Conservation (phyloP, 2,113 vertebrate species). For the Cyphomyrus plagiostoma region DNA sequence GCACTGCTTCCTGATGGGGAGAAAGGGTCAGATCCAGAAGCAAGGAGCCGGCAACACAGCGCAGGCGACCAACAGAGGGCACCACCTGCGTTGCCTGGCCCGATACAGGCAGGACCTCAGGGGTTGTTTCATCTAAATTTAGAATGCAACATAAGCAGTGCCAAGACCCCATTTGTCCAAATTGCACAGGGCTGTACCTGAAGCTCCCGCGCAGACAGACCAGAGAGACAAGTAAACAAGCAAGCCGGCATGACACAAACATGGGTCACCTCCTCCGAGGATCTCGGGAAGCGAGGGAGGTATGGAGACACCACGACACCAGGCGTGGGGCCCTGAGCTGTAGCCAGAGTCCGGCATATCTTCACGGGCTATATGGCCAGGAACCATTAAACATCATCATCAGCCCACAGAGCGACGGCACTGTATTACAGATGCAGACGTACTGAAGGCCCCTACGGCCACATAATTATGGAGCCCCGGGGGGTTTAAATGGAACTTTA, state of each 20-base stretch:
- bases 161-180: background rate
- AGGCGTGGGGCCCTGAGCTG: background rate
- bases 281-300: background rate
- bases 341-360: background rate
- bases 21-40: background rate
- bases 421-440: background rate
- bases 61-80: conserved; percentile 13
- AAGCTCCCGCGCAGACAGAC: background rate
- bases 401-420: background rate
- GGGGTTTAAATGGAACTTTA: background rate
- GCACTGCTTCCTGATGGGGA: background rate
- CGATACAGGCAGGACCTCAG: background rate
- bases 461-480: background rate
- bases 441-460: background rate
- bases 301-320: background rate
- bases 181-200: background rate
- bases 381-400: background rate
- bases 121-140: conserved; percentile 7
- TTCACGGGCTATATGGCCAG: background rate
- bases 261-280: background rate
- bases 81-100: background rate
- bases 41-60: background rate
- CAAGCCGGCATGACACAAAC: background rate
- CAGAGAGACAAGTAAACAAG: background rate
- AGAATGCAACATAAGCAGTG: background rate